Evolutionary conservation across 1,140 invertebrate genomes (phyloP).

Genomic region (Helicoverpa armigera): DNA sequence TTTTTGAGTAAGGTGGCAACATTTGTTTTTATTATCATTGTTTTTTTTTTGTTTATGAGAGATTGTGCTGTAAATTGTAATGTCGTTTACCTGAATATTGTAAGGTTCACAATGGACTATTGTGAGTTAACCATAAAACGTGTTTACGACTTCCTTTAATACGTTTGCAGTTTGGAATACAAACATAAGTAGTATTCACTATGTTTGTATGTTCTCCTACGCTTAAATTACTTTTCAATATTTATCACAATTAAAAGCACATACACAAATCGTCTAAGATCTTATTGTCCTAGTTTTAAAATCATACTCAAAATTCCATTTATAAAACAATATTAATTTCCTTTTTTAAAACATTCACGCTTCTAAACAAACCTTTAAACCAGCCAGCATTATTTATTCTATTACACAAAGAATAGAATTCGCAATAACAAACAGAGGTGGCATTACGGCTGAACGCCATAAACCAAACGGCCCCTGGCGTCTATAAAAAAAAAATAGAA

Average conservation of each 20-base stretch:
- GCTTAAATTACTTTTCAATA: too few species aligned
- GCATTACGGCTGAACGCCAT: conserved; percentile 43
- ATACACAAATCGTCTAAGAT: too few species aligned
- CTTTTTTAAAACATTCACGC: neutral
- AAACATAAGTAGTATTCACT: too few species aligned
- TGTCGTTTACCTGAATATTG: too few species aligned
- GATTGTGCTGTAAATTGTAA: neutral
- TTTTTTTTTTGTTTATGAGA: neutral
- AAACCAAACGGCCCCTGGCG: conserved; percentile 51
- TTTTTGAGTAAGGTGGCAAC: conserved; percentile 22
- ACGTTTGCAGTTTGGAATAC: too few species aligned
- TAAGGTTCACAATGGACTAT: neutral
- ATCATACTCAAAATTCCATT: too few species aligned
- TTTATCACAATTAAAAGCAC: too few species aligned
- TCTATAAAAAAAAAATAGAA: conserved; percentile 55
- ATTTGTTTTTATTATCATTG: conserved; percentile 9
- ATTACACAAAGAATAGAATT: neutral
- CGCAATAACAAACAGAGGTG: conserved; percentile 38
- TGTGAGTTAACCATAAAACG: neutral
- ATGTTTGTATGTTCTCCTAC: too few species aligned
- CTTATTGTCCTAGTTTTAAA: too few species aligned
- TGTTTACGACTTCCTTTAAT: too few species aligned
- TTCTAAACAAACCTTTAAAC: neutral
- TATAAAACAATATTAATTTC: neutral
- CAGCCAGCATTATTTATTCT: conserved; percentile 10